Conservation (phyloP, 2,113 vertebrate species). For the Speoplatyrhinus poulsoni region DNA sequence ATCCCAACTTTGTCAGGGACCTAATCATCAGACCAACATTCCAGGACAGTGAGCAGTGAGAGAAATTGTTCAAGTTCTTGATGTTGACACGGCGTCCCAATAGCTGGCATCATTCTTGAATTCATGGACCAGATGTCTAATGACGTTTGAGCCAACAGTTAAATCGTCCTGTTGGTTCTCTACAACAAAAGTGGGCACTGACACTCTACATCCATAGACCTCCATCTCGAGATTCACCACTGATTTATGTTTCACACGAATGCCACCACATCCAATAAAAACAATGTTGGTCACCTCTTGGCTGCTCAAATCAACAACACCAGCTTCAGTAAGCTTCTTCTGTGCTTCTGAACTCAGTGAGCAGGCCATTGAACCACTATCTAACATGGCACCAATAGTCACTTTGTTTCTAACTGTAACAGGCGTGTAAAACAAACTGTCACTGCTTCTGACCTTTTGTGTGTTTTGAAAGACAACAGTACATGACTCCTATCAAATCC, state of each 20-base stretch:
- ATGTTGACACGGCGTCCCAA: not conserved
- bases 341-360: not conserved
- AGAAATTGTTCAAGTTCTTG: constrained; percentile 22
- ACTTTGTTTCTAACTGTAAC: not conserved
- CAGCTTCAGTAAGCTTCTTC: not conserved
- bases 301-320: not conserved
- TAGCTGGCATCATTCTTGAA: not conserved
- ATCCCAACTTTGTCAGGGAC: constrained; percentile 31
- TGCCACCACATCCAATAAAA: not conserved
- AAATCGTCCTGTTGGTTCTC: not conserved
- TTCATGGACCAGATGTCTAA: constrained; percentile 19
- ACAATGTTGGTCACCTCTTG: not conserved
- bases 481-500: not conserved
- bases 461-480: constrained; percentile 8
- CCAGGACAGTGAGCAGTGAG: constrained; percentile 17
- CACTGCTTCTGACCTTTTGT: not conserved
- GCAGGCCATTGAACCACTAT: constrained; percentile 5
- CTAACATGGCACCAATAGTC: not conserved
- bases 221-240: not conserved
- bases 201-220: not conserved
- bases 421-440: constrained; percentile 9
- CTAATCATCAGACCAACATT: constrained; percentile 11
- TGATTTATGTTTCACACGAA: not conserved
- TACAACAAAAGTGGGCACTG: not conserved
- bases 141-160: constrained; percentile 19